Evolutionary conservation across 1,140 invertebrate species (phyloP).

Genomic region (Lepidurus packardi): DNA sequence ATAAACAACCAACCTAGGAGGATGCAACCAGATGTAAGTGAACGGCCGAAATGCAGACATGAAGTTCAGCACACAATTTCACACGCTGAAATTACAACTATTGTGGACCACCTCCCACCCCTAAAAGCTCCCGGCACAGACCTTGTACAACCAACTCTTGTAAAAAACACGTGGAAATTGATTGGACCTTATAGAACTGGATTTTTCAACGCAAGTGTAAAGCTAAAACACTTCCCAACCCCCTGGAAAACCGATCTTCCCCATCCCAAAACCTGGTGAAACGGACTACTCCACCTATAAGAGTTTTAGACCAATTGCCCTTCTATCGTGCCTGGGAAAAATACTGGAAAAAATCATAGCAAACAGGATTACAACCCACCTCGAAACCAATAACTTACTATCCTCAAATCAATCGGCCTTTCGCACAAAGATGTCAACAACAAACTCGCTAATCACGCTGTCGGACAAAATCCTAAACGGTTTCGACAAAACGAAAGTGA

Average conservation of each 20-base stretch:
- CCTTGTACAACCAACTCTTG: constrained; percentile 10
- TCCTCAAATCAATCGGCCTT: constrained; percentile 18
- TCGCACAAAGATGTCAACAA: constrained; percentile 20
- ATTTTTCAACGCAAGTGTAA: constrained; percentile 22
- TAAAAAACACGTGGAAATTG: neutral
- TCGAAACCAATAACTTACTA: constrained; percentile 17
- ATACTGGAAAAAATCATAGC: constrained; percentile 25
- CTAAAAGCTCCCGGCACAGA: constrained; percentile 14
- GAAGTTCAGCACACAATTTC: neutral
- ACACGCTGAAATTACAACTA: neutral
- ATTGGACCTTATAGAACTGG: neutral
- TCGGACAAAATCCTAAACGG: constrained; percentile 25
- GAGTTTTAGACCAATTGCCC: constrained; percentile 11
- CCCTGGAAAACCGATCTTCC: constrained; percentile 21
- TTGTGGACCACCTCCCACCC: neutral
- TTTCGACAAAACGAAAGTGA: constrained; percentile 26
- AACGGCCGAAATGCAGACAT: neutral
- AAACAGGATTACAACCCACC: neutral
- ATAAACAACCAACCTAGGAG: neutral
- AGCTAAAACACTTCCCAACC: constrained; percentile 11
- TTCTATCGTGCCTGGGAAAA: constrained; percentile 11
- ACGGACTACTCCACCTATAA: constrained; percentile 6
- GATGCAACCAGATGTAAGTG: neutral
- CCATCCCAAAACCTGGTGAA: constrained; percentile 11
- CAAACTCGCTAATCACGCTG: neutral